Base-by-base conservation (phyloP, 2,888 invertebrate genomes). In the Dorcus parallelipipedus region DNA sequence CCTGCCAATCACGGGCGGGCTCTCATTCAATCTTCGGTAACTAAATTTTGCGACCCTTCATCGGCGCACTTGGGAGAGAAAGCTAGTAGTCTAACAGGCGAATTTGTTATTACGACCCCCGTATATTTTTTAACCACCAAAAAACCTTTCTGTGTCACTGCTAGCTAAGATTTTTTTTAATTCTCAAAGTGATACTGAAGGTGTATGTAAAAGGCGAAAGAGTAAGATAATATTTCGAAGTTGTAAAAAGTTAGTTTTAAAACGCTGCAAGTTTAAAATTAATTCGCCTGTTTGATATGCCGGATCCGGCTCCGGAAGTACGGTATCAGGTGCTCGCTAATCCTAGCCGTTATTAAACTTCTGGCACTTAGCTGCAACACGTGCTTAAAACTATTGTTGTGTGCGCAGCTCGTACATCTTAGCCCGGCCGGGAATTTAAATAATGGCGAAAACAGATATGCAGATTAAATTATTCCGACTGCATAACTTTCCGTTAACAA, bases 11-110 rank as follows among this genome's bases (percentile, higher is more conserved):
- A 74, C 68, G 26, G 26, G 7, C 64, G 64, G 14, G 57, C 58
- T 58, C 68, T 68, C 69, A 73, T 74, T 74, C 73, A 74, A 72
- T 71, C 71, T 72, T 70, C 71, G 71, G 71, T 74, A 74, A 74
- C 73, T 71, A 71, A 71, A 72, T 74, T 74, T 73, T 56, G 53
- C 59, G 54, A 60, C 61, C 64, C 66, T 45, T 23, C 14, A 20
- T 45, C 45, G 45, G 4, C 20, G 9, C 20, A 9, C 45, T 20
- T 45, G 45, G 45, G 45, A 10, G 8, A 45, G 26, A 33, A 33
- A 33, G 26, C 3, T 33, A 33, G 4, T 6, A 7, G n/a, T n/a
- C n/a, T 33, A 33, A 33, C 26, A 6, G 26, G 26, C 26, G 26
- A 33, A 33, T 33, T 33, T 5, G 26, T 33, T 33, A 33, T 33